Conservation (phyloP, 2,888 invertebrate genomes). For the Antheraea assamensis region DNA sequence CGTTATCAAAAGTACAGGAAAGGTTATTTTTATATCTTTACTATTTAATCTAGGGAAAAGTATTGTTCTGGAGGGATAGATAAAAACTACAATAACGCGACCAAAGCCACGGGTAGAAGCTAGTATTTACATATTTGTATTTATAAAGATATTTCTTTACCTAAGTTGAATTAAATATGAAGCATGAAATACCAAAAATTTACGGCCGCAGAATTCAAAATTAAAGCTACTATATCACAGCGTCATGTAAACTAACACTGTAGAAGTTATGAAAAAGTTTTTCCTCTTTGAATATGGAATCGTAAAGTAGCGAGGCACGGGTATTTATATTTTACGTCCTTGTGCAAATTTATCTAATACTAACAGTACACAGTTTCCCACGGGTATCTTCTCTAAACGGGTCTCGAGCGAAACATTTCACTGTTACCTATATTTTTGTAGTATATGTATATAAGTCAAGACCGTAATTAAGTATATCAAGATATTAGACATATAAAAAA, state of each 20-base stretch:
- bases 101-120: too few relatives aligned
- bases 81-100: too few relatives aligned
- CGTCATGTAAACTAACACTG: not conserved
- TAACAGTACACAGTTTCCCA: not conserved
- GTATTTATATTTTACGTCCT: not conserved
- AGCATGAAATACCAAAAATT: not conserved
- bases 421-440: not conserved
- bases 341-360: not conserved
- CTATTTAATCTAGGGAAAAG: too few relatives aligned
- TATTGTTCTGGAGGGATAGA: too few relatives aligned
- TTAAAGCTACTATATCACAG: not conserved
- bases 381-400: not conserved
- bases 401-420: not conserved
- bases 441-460: not conserved
- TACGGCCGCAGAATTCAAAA: not conserved
- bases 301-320: not conserved
- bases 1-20: too few relatives aligned
- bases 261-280: not conserved
- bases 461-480: not conserved
- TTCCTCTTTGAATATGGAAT: not conserved
- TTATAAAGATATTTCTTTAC: not conserved
- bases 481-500: not conserved
- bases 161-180: constrained; percentile 9
- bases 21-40: too few relatives aligned
- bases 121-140: too few relatives aligned